Evolutionary conservation across 2,113 vertebrate species (phyloP), one percentile per base, ranked within the genome.

Genomic region (Antechinus stuartii): DNA sequence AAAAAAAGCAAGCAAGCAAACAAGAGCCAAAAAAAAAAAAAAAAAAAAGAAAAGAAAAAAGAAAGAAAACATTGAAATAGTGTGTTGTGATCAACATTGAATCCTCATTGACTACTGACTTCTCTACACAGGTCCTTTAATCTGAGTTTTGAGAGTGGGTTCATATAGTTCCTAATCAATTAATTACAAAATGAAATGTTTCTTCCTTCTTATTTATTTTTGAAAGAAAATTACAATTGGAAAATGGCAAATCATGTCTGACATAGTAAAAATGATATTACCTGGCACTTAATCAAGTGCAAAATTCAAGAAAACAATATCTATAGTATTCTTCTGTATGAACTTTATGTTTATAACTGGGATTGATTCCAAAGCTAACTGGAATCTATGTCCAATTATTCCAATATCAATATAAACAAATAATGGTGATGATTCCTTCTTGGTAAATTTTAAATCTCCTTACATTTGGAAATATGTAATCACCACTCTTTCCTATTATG

Each of bases 251-350:
- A 68, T 89, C 55, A 56, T 91, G n/a, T 22, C 46, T 55, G 16
- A 95, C 0, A 95, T 0, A 89, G 3, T 91, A 91, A 95, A 91
- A 53, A 23, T 23, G 76, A 91, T 25, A 76, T 6, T 68, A 10
- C 6, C 50, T 89, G 42, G 93, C 49, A 94, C 54, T 95, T 93
- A 54, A 89, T 10, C 68, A 95, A 54, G 8, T 5, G 3, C 22
- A 92, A 93, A 93, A 42, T 25, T 2, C 6, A 93, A 90, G 30
- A 92, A 84, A 94, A n/a, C 2, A 96, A 92, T 0, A 46, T 42
- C 90, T 94, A 19, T 96, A 55, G 52, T 76, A 92, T 94, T 92
- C 90, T 35, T 54, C 35, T 92, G 53, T 47, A 91, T 7, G 14
- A 96, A 91, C 54, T 46, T 56, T 94, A 42, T 30, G 46, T 91